Evolutionary conservation across 2,888 invertebrate species (phyloP).

Genomic region (Parasteatoda lunata): DNA sequence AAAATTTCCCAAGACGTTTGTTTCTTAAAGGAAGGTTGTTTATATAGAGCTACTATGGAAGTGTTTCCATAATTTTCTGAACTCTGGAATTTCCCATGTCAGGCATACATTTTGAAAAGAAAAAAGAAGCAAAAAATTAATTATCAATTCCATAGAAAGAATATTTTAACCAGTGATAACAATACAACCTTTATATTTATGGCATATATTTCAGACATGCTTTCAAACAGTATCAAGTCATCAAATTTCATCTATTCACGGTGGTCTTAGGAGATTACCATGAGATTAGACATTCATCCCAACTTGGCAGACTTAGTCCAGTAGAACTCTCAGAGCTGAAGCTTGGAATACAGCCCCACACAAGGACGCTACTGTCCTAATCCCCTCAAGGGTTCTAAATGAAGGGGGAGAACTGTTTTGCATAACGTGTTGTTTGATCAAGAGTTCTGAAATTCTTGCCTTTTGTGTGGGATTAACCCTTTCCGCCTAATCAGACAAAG

Average conservation of each 20-base stretch:
- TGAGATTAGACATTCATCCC: conserved; percentile 22
- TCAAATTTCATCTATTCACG: conserved; percentile 48
- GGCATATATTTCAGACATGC: not conserved
- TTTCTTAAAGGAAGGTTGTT: too few relatives aligned
- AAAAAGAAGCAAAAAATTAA: too few relatives aligned
- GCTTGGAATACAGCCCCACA: not conserved
- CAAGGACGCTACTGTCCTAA: conserved; percentile 12
- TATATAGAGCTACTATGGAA: too few relatives aligned
- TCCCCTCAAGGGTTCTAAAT: conserved; percentile 16
- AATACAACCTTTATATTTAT: not conserved
- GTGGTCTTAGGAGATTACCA: conserved; percentile 13
- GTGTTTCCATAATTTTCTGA: too few relatives aligned
- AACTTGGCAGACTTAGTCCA: not conserved
- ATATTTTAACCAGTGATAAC: not conserved
- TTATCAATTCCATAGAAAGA: too few relatives aligned
- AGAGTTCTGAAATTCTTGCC: conserved; percentile 24
- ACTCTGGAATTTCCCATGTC: too few relatives aligned
- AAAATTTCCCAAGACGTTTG: too few relatives aligned
- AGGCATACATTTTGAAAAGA: too few relatives aligned
- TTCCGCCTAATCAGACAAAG: conserved; percentile 11
- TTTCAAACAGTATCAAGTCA: conserved; percentile 14
- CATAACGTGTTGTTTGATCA: conserved; percentile 56
- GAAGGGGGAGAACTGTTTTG: conserved; percentile 38
- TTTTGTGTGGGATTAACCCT: conserved; percentile 42
- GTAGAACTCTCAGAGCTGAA: not conserved